These are phyloP conservation scores for Lordiphosa andalusiaca DNA, from an alignment of 2,888 invertebrate genomes.

Conservation along the genomic window DNA sequence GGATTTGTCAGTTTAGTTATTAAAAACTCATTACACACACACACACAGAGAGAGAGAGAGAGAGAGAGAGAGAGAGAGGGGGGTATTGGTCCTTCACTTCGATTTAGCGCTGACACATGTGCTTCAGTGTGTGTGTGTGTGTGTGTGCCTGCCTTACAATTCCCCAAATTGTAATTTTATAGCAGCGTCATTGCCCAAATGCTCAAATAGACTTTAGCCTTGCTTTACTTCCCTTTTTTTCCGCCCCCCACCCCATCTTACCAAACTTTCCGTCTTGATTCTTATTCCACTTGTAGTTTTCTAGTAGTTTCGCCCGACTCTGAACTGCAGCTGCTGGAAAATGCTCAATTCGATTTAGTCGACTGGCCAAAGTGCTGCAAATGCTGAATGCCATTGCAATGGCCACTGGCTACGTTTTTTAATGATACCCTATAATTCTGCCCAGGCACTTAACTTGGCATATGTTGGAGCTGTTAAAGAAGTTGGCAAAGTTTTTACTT, in stretches of 20 bases:
- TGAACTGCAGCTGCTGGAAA: conserved; percentile 8
- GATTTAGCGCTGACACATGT: conserved; percentile 71
- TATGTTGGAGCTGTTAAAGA: too few relatives aligned
- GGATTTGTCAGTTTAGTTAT: conserved; percentile 69
- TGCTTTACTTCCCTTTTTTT: conserved; percentile 30
- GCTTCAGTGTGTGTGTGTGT: conserved; percentile 37
- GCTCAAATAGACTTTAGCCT: conserved; percentile 64
- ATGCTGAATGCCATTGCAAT: conserved; percentile 64
- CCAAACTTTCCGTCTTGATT: conserved; percentile 40
- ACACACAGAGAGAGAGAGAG: conserved; percentile 1
- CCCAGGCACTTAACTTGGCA: too few relatives aligned
- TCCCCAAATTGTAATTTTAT: conserved; percentile 72
- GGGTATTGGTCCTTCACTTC: conserved; percentile 51
- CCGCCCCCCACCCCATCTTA: conserved; percentile 6
- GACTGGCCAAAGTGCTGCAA: conserved; percentile 58
- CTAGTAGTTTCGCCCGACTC: conserved; percentile 20
- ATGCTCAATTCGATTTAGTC: conserved; percentile 65
- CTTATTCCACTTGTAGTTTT: conserved; percentile 38
- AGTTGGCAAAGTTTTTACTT: too few relatives aligned
- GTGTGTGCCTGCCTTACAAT: conserved; percentile 66
- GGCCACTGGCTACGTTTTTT: conserved; percentile 43
- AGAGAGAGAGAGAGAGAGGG: background rate
- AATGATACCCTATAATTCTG: conserved; percentile 11
- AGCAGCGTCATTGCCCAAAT: conserved; percentile 73
- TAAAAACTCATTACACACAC: conserved; percentile 58